These are phyloP conservation scores for Caenorhabditis latens DNA, from an alignment of 1,140 invertebrate species.

Conservation along the genomic window DNA sequence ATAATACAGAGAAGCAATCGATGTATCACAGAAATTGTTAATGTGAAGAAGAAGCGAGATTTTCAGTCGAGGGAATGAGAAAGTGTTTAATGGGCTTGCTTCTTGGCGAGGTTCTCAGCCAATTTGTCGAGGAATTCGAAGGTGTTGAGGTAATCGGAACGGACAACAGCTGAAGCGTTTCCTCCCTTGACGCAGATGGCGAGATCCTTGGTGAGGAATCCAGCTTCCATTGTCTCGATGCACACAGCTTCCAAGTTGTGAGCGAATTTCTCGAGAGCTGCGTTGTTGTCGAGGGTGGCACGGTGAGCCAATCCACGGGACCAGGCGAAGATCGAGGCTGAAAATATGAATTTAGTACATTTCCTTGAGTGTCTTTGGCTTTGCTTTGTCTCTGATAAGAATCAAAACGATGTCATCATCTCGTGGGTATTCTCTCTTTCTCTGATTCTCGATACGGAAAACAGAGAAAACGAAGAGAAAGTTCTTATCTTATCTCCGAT, in stretches of 20 bases:
- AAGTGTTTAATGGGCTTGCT: slow-evolving; percentile 74
- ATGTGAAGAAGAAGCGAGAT: slow-evolving; percentile 12
- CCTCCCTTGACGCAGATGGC: slow-evolving; percentile 94
- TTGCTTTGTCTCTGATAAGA: too few relatives aligned
- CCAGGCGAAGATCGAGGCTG: slow-evolving; percentile 97
- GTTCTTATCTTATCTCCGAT: background rate
- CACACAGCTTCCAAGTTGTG: slow-evolving; percentile 84
- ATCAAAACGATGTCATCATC: too few relatives aligned
- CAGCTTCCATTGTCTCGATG: slow-evolving; percentile 91
- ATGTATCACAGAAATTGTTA: slow-evolving; percentile 26
- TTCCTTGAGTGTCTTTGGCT: background rate
- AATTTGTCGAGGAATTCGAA: slow-evolving; percentile 97
- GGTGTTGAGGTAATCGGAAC: slow-evolving; percentile 93
- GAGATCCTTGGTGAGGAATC: slow-evolving; percentile 96
- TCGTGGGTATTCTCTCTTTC: too few relatives aligned
- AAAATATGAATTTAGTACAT: slow-evolving; percentile 58
- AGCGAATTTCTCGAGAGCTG: slow-evolving; percentile 82
- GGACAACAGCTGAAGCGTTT: slow-evolving; percentile 81
- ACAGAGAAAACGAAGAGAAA: background rate
- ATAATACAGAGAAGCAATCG: slow-evolving; percentile 21
- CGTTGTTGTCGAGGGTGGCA: slow-evolving; percentile 91
- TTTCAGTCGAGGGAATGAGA: slow-evolving; percentile 2
- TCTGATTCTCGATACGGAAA: background rate
- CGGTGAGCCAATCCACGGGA: slow-evolving; percentile 90
- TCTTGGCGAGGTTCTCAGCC: slow-evolving; percentile 89